Conservation (phyloP, 2,113 vertebrate species). For the Aptenodytes patagonicus region DNA sequence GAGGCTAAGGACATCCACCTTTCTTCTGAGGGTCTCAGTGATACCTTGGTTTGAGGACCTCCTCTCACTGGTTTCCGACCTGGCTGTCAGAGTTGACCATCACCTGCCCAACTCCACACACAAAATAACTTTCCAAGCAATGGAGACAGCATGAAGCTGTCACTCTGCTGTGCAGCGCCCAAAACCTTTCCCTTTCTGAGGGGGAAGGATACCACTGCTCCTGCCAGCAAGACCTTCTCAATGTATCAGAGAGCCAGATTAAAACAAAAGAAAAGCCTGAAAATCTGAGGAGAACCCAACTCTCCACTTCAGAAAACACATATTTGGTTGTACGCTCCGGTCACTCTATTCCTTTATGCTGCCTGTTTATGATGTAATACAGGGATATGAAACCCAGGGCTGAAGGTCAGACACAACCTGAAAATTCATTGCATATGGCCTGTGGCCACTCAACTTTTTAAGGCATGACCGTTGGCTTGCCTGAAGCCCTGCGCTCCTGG, state of each 20-base stretch:
- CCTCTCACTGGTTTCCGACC: neutral
- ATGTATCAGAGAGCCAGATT: neutral
- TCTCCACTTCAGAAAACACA: neutral
- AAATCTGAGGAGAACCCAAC: neutral
- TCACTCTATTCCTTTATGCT: neutral
- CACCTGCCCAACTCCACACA: neutral
- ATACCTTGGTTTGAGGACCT: neutral
- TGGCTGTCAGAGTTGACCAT: neutral
- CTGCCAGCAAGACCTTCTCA: neutral
- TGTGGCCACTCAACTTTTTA: neutral
- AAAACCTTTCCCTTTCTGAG: neutral
- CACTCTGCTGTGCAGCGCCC: neutral
- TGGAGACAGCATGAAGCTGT: neutral
- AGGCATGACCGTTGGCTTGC: neutral
- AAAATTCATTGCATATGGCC: neutral
- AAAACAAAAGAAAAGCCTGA: neutral
- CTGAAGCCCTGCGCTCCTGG: rapidly evolving
- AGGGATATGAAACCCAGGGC: neutral
- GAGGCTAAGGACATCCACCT: neutral
- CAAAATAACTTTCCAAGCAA: neutral
- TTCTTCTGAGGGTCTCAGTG: neutral
- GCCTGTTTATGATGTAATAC: neutral
- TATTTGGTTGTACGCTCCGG: rapidly evolving
- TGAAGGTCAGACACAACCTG: neutral
- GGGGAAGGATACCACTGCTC: neutral